Conservation (phyloP, 2,888 invertebrate species). For the Drosophila helvetica region DNA sequence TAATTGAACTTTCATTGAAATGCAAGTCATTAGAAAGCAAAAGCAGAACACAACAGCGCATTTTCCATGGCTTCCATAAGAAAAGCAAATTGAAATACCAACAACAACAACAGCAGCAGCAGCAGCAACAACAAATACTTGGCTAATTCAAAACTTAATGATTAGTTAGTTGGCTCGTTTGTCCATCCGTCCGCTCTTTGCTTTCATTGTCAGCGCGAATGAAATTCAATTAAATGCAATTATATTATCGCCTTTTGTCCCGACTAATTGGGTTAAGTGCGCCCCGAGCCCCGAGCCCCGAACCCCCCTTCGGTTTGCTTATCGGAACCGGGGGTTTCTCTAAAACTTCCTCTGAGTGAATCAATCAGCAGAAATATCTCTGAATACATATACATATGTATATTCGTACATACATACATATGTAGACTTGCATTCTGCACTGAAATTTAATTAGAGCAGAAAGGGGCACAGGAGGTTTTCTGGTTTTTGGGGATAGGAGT, state of each 20-base stretch:
- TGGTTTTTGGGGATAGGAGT: constrained; percentile 4
- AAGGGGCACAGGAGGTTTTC: neutral
- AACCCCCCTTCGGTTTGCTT: constrained; percentile 33
- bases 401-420: neutral
- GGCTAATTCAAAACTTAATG: constrained; percentile 48
- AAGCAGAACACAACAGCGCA: constrained; percentile 55
- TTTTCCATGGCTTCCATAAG: constrained; percentile 49
- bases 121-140: constrained; percentile 11
- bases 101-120: constrained; percentile 16
- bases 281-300: constrained; percentile 16
- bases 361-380: constrained; percentile 47
- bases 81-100: constrained; percentile 63
- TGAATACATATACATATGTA: neutral
- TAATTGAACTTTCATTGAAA: constrained; percentile 79
- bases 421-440: constrained; percentile 23
- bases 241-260: constrained; percentile 70
- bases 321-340: constrained; percentile 46
- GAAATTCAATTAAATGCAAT: constrained; percentile 78
- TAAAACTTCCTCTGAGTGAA: constrained; percentile 51
- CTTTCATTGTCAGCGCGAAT: constrained; percentile 50
- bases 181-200: constrained; percentile 7
- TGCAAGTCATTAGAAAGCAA: constrained; percentile 75
- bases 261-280: constrained; percentile 74
- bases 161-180: constrained; percentile 49
- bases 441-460: constrained; percentile 39